A percentile compares a stretch with the other conserved stretches of the same genome.
Conservation (phyloP, 2,888 invertebrate genomes). For the Chrysolina haemoptera region DNA sequence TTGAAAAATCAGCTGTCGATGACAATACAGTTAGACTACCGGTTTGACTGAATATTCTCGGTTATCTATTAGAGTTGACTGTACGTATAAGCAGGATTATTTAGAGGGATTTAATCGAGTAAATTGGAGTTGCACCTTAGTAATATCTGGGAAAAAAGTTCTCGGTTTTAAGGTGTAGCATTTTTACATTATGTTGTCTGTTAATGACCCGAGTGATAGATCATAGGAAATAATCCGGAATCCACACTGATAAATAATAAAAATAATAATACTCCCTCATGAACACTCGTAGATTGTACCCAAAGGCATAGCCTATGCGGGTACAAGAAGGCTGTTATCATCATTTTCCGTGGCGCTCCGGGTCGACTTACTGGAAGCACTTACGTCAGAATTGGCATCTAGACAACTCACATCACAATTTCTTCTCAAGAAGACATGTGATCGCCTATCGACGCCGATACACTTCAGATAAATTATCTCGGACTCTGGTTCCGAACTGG, state of each 20-base stretch:
- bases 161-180: slow-evolving; percentile 6
- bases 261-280: too few relatives aligned
- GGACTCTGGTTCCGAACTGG: too few relatives aligned
- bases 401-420: too few relatives aligned
- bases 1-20: slow-evolving; percentile 3
- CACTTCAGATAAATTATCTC: too few relatives aligned
- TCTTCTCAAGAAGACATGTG: too few relatives aligned
- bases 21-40: slow-evolving; percentile 16
- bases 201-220: neutral
- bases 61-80: slow-evolving; percentile 5
- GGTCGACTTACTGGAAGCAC: too few relatives aligned
- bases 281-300: too few relatives aligned
- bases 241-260: neutral
- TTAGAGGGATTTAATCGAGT: slow-evolving; percentile 9
- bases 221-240: neutral
- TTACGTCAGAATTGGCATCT: too few relatives aligned
- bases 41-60: neutral
- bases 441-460: too few relatives aligned
- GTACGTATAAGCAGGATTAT: slow-evolving; percentile 16
- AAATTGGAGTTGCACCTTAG: neutral
- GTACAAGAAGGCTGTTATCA: too few relatives aligned
- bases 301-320: too few relatives aligned
- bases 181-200: neutral
- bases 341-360: too few relatives aligned
- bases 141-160: slow-evolving; percentile 3